Evolutionary conservation across 2,797 vertebrate species (phyloP), one percentile per base, ranked within the genome.

Genomic region (Gouania willdenowi): DNA sequence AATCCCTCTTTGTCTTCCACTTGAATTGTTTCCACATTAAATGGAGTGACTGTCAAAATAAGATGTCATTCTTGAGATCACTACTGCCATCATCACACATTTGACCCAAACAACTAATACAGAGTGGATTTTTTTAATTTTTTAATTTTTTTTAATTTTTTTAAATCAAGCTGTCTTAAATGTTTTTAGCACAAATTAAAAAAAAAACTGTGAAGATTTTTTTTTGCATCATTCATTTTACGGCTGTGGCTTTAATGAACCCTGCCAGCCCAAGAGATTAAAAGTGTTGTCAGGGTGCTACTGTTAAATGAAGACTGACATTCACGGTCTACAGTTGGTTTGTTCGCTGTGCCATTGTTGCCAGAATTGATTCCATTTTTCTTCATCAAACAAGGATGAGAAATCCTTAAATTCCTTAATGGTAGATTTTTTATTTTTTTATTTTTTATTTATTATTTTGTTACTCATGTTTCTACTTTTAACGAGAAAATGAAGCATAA

Each of bases 1-100:
- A 84, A 83, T 85, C 76, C 63, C 71, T 76, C 73, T 75, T 86
- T 80, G 83, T 83, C 78, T 77, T 86, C 51, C 61, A 46, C 69
- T 84, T 79, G 84, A 83, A 84, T 73, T 41, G 53, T 66, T 84
- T 82, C 79, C 81, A 84, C 66, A 82, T 79, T 82, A 83, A 84
- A 81, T 61, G 41, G 74, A 49, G 60, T 41, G 74, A 73, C 77
- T 82, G 77, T 86, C 81, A 83, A 76, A 82, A 73, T 72, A 64
- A 48, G 52, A 66, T 83, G 83, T 83, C 66, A 74, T 82, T 82
- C 86, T 58, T 4, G n/a, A n/a, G n/a, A 69, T 75, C 66, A 71
- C 81, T 61, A 66, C 50, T 79, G 71, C 66, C 71, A 70, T 71
- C 38, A 26, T 81, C 64, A 69, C 55, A 57, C 67, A 64, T 73